Evolutionary conservation across 2,113 vertebrate genomes (phyloP).

Genomic region (Empidonax traillii): DNA sequence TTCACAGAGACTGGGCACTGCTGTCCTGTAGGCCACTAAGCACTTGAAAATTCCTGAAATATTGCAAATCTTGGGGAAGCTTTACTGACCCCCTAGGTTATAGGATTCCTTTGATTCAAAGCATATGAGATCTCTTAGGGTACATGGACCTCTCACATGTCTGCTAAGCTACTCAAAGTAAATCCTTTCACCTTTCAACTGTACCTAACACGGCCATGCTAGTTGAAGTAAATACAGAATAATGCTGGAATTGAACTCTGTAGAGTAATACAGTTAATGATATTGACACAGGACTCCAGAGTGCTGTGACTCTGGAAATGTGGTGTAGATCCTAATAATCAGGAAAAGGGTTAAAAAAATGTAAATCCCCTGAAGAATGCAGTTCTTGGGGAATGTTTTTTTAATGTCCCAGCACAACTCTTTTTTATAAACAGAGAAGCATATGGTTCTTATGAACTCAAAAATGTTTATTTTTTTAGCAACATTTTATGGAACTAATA

Average conservation of each 20-base stretch:
- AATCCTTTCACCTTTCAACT: neutral
- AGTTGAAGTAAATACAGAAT: neutral
- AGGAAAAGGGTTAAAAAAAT: slow-evolving; percentile 43
- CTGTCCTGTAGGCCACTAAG: neutral
- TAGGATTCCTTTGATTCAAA: neutral
- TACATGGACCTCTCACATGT: neutral
- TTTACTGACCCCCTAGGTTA: neutral
- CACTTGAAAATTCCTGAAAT: neutral
- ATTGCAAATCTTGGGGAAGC: neutral
- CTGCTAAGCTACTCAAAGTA: neutral
- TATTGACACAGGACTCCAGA: neutral
- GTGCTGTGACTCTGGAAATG: neutral
- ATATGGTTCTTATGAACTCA: slow-evolving; percentile 65
- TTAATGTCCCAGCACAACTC: slow-evolving; percentile 16
- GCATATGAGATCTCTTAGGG: neutral
- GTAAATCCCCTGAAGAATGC: slow-evolving; percentile 43
- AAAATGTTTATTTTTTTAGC: slow-evolving; percentile 65
- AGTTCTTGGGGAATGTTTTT: slow-evolving; percentile 18
- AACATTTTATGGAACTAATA: slow-evolving; percentile 63
- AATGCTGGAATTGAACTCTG: neutral
- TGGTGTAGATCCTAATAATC: neutral
- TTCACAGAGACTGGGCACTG: neutral
- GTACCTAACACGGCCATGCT: neutral
- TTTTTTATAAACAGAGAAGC: slow-evolving; percentile 54
- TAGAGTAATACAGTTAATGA: neutral